These are phyloP conservation scores for Archaeoteleia sp. DNA, from an alignment of 2,888 invertebrate genomes.

Conservation along the genomic window DNA sequence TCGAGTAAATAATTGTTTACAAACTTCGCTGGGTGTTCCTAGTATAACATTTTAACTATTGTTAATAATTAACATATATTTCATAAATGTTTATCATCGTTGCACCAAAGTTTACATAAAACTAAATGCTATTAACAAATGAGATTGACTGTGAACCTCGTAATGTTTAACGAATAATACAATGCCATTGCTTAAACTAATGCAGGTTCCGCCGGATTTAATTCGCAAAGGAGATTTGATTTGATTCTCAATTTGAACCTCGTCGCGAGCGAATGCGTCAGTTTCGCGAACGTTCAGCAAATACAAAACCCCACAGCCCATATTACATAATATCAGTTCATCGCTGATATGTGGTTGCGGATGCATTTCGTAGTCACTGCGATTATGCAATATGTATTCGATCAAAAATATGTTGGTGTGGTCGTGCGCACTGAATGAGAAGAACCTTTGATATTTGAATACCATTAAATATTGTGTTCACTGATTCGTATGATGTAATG, in stretches of 20 bases:
- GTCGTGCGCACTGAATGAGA: slow-evolving; percentile 9
- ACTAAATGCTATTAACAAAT: too few relatives aligned
- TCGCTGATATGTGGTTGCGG: slow-evolving; percentile 16
- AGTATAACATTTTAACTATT: slow-evolving; percentile 9
- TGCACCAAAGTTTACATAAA: too few relatives aligned
- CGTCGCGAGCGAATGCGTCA: slow-evolving; percentile 16
- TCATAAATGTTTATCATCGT: too few relatives aligned
- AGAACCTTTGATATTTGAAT: slow-evolving; percentile 5
- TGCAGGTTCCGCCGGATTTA: slow-evolving; percentile 16
- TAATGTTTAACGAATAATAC: too few relatives aligned
- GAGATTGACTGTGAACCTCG: too few relatives aligned
- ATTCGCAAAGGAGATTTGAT: slow-evolving; percentile 28
- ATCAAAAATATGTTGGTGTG: slow-evolving; percentile 4
- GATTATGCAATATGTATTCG: slow-evolving; percentile 22
- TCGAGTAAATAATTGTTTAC: too few relatives aligned
- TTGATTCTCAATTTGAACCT: slow-evolving; percentile 13
- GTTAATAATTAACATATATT: neutral
- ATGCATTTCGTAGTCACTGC: slow-evolving; percentile 15
- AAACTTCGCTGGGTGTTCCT: too few relatives aligned
- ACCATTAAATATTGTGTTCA: neutral
- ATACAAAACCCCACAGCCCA: slow-evolving; percentile 25
- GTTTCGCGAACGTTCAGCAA: slow-evolving; percentile 12
- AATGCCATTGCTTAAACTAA: slow-evolving; percentile 4
- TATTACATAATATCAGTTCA: slow-evolving; percentile 28
- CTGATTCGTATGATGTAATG: too few relatives aligned